Evolutionary conservation across 2,888 invertebrate genomes (phyloP).

Genomic region (Melieria crassipennis): DNA sequence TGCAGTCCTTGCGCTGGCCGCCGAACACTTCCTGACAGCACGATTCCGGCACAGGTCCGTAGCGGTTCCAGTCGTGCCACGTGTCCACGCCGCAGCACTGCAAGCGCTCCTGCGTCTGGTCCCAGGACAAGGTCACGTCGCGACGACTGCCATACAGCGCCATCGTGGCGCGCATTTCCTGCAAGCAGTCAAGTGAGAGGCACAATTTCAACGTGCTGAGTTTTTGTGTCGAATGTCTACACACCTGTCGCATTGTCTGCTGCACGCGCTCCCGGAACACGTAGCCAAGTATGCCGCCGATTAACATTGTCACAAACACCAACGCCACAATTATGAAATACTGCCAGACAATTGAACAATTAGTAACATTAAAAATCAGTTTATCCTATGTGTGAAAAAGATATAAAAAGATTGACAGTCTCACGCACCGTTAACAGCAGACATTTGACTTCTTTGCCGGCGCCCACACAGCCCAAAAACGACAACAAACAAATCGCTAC

Average conservation of each 20-base stretch:
- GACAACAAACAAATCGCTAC: constrained; percentile 83
- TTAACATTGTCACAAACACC: constrained; percentile 88
- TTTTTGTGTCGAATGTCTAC: constrained; percentile 15
- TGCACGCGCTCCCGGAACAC: constrained; percentile 88
- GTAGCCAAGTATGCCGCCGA: constrained; percentile 90
- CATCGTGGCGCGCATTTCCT: constrained; percentile 80
- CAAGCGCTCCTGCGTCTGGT: constrained; percentile 83
- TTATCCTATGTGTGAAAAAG: background rate
- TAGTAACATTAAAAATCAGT: background rate
- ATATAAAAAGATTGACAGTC: constrained; percentile 4
- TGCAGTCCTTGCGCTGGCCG: constrained; percentile 65
- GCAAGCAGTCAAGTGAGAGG: background rate
- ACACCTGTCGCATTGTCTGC: constrained; percentile 74
- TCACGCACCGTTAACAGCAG: constrained; percentile 86
- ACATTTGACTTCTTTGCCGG: constrained; percentile 93
- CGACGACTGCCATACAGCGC: constrained; percentile 76
- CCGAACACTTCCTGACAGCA: constrained; percentile 76
- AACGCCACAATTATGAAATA: constrained; percentile 89
- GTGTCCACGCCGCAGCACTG: constrained; percentile 86
- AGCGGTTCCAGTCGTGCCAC: constrained; percentile 82
- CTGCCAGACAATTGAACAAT: constrained; percentile 66
- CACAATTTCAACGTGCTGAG: background rate
- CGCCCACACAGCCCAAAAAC: constrained; percentile 91
- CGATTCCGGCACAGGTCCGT: constrained; percentile 75
- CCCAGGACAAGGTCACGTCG: constrained; percentile 85